A percentile compares a stretch with the other conserved stretches of the same genome.
Conservation (phyloP, 2,888 invertebrate genomes). For the Heliconius erato region DNA sequence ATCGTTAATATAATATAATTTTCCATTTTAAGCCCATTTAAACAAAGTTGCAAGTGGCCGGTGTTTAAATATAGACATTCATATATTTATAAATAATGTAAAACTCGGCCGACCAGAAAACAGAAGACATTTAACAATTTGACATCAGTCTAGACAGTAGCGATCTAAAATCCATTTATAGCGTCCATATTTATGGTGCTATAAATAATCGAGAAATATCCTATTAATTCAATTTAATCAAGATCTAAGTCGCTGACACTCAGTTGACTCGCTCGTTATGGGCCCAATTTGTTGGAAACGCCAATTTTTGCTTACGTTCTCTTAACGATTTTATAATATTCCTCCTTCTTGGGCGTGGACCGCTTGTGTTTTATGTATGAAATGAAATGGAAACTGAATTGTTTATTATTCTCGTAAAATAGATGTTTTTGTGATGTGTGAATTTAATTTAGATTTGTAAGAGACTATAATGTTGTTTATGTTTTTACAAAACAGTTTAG, state of each 20-base stretch:
- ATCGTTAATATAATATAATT: too few relatives aligned
- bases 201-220: conserved; percentile 22
- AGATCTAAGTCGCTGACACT: conserved; percentile 25
- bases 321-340: conserved; percentile 17
- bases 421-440: too few relatives aligned
- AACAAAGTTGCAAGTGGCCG: too few relatives aligned
- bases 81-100: background rate
- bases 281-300: conserved; percentile 19
- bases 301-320: conserved; percentile 20
- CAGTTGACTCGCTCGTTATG: conserved; percentile 9
- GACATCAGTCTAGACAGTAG: conserved; percentile 16
- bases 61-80: background rate
- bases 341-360: conserved; percentile 13
- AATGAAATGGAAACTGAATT: background rate
- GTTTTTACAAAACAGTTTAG: background rate
- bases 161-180: conserved; percentile 23
- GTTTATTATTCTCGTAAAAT: background rate
- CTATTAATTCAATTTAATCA: conserved; percentile 32
- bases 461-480: too few relatives aligned
- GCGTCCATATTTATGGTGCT: conserved; percentile 22
- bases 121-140: conserved; percentile 23
- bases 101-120: conserved; percentile 11
- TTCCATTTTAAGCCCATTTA: too few relatives aligned
- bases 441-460: too few relatives aligned
- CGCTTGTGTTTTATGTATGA: background rate